These are phyloP conservation scores for Canis aureus DNA, from an alignment of 2,113 vertebrate species.

Conservation along the genomic window DNA sequence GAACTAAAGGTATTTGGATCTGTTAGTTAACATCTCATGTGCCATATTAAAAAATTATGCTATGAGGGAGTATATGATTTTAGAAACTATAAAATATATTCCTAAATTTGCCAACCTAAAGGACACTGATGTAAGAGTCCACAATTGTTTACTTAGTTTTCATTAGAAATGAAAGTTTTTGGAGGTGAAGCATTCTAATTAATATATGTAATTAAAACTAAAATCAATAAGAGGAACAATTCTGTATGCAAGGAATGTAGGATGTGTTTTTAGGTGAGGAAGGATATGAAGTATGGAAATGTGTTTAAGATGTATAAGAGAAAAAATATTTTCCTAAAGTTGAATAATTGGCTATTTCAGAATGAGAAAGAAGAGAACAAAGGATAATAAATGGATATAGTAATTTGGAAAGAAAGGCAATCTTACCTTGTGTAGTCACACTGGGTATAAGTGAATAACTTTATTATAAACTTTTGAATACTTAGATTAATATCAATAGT, in stretches of 20 bases:
- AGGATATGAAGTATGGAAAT: background rate
- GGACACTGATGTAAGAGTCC: background rate
- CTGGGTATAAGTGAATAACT: background rate
- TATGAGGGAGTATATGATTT: background rate
- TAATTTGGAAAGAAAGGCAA: background rate
- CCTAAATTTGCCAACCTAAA: background rate
- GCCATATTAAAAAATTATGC: background rate
- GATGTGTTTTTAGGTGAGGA: background rate
- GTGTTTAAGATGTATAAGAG: background rate
- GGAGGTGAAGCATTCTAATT: background rate
- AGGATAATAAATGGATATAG: background rate
- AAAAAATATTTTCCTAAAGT: background rate
- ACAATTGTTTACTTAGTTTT: background rate
- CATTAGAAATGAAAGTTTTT: background rate
- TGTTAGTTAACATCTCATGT: background rate
- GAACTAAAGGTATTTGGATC: background rate
- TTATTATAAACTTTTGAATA: background rate
- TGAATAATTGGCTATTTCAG: background rate
- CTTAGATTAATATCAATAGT: background rate
- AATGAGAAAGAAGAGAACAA: background rate
- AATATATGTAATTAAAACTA: background rate
- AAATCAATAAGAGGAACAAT: background rate
- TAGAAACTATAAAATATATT: background rate
- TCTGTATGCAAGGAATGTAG: background rate
- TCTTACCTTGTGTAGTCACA: background rate